Base-by-base conservation (phyloP, 2,888 invertebrate species). In the Hermodice carunculata region DNA sequence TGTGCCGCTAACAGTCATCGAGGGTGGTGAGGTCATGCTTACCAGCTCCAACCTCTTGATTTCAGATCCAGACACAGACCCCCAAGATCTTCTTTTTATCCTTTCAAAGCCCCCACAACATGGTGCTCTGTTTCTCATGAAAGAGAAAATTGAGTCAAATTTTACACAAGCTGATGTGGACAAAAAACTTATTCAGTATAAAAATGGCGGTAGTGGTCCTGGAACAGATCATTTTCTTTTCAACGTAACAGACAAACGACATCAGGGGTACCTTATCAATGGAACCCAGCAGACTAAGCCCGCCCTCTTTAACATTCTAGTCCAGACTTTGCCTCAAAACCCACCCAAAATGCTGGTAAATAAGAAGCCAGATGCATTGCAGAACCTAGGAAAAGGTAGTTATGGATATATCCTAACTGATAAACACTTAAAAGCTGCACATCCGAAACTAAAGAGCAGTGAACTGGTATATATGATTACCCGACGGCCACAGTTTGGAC, bases 121-220 rank as follows among this genome's bases (percentile, higher is more conserved):
- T 63, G 84, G 85, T 11, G 73, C 74, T 29, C 68, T 85, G 24
- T 77, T 78, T 54, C 78, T 78, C 54, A 67, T 78, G 8, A 78
- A 79, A 4, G 68, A 72, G 0, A 69, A 76, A 22, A 64, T 66
- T 19, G 43, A 52, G 5, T 48, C 28, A 24, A 8, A 69, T 14
- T 86, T 86, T 71, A 82, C 82, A 3, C 86, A 86, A 68, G 76
- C 75, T 43, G 84, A 85, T 49, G 72, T 86, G 22, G 80, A 84
- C 48, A 66, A 77, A n/a, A 81, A 82, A 3, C 75, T 77, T 43
- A 75, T 86, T 11, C 74, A 76, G 0, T 86, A 85, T 60, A 76
- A 79, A 62, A 82, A 80, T 51, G 74, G 79, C 46, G 71, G 75
- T 3, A 67, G 75, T 32, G 59, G 49, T 32, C 73, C 78, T 26